Base-by-base conservation (phyloP, 2,113 vertebrate genomes). In the Bambusicola thoracicus region DNA sequence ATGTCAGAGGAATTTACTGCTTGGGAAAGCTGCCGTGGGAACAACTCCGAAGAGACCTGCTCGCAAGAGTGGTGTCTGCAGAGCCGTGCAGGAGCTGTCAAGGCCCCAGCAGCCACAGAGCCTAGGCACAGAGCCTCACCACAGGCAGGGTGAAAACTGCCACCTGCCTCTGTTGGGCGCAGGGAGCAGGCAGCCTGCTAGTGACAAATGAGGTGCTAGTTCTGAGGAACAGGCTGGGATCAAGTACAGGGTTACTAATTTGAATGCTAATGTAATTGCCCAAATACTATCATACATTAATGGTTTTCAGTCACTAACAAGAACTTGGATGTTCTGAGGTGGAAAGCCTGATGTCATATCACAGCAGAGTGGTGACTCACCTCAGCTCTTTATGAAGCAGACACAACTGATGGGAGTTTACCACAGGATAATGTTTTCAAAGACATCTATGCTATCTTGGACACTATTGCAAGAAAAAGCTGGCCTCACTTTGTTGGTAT, bases 1-100 rank as follows among this genome's bases (percentile, higher is more conserved):
- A 25, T 59, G 72, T 81, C 74, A 85, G 66, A 81, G 44, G 62
- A 85, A 85, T 85, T 73, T 66, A 69, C 43, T 87, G 40, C 76
- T 72, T 89, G 53, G 67, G 53, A 92, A 93, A 96, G 61, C 53
- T 89, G 69, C 38, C 3, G 1, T 84, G 40, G 68, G 61, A 86
- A 58, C 2, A 84, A 74, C 36, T 58, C 59, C 53, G 63, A 79
- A 62, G 53, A 73, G 43, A 61, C 14, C 38, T 75, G 29, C 19
- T 70, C 3, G 15, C 24, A 20, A 63, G 21, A 85, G 48, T 0
- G 1, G 51, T 16, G 29, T 29, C 56, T 12, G 11, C 27, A 32
- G 48, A 49, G 34, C 0, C 0, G 10, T 44, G 61, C 32, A 6
- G 3, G 34, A 75, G 48, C 59, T 4, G 6, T 36, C 61, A 34